phyloP scores from a whole-genome alignment of 2,888 invertebrate species.

The Cyaniris semiargus region DNA sequence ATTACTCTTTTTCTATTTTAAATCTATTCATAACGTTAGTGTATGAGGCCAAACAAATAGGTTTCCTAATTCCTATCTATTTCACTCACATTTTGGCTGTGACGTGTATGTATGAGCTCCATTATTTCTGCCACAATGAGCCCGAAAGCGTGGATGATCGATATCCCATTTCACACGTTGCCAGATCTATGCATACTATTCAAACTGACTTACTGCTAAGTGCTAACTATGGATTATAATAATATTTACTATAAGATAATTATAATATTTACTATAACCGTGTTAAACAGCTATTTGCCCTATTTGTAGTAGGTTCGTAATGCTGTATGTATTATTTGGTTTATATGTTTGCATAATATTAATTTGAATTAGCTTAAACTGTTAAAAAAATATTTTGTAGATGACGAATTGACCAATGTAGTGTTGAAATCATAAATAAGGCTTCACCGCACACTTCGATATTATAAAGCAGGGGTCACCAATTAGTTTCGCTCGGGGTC shows the following conservation, averaged over 20 bases:
- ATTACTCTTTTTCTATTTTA: not conserved
- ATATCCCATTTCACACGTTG: constrained; percentile 8
- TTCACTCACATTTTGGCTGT: constrained; percentile 8
- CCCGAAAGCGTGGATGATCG: not conserved
- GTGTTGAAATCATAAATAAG: too few relatives aligned
- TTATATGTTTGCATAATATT: too few relatives aligned
- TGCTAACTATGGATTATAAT: not conserved
- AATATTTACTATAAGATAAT: not conserved
- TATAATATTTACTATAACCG: not conserved
- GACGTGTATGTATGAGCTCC: constrained; percentile 15
- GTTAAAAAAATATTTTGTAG: not conserved
- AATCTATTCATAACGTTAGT: not conserved
- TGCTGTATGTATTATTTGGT: not conserved
- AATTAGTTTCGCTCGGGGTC: too few relatives aligned
- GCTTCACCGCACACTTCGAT: too few relatives aligned
- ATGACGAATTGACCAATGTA: not conserved
- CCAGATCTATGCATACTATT: constrained; percentile 17
- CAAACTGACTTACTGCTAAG: constrained; percentile 4
- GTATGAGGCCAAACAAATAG: not conserved
- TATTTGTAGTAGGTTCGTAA: not conserved
- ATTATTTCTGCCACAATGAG: constrained; percentile 20
- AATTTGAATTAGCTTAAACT: not conserved
- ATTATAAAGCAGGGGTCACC: too few relatives aligned
- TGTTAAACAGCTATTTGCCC: too few relatives aligned
- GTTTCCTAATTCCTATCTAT: constrained; percentile 21